phyloP scores from a whole-genome alignment of 1,140 invertebrate genomes.

The Drosophila sucinea region DNA sequence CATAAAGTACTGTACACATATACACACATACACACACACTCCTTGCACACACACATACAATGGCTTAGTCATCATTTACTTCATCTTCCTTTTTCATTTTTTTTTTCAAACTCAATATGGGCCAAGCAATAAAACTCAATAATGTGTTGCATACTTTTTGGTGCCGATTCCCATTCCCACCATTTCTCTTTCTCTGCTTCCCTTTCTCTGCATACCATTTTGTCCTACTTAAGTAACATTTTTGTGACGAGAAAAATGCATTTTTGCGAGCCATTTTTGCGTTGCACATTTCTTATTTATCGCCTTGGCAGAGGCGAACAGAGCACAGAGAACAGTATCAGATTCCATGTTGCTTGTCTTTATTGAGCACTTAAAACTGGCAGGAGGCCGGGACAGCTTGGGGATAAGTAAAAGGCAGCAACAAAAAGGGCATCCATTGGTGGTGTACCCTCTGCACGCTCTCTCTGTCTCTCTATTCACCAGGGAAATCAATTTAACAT shows the following conservation, averaged over 20 bases:
- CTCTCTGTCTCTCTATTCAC: constrained; percentile 2
- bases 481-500: constrained; percentile 72
- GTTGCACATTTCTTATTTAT: constrained; percentile 43
- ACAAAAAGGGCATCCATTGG: neutral
- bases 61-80: constrained; percentile 52
- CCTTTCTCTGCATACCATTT: neutral
- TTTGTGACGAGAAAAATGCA: constrained; percentile 39
- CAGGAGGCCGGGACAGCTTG: neutral
- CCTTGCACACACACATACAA: constrained; percentile 31
- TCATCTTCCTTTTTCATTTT: constrained; percentile 39
- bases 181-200: neutral
- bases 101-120: constrained; percentile 56
- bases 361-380: constrained; percentile 14
- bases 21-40: constrained; percentile 11
- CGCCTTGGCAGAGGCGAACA: constrained; percentile 10
- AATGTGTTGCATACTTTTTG: constrained; percentile 71
- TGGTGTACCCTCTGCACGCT: neutral
- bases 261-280: constrained; percentile 44
- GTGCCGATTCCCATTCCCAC: constrained; percentile 20
- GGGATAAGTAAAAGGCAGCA: neutral
- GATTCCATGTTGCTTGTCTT: constrained; percentile 8
- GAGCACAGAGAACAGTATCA: neutral
- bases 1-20: constrained; percentile 48
- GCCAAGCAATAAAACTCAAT: constrained; percentile 67
- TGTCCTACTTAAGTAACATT: constrained; percentile 18